Conservation (phyloP, 2,113 vertebrate species). For the Zosterops japonicus region DNA sequence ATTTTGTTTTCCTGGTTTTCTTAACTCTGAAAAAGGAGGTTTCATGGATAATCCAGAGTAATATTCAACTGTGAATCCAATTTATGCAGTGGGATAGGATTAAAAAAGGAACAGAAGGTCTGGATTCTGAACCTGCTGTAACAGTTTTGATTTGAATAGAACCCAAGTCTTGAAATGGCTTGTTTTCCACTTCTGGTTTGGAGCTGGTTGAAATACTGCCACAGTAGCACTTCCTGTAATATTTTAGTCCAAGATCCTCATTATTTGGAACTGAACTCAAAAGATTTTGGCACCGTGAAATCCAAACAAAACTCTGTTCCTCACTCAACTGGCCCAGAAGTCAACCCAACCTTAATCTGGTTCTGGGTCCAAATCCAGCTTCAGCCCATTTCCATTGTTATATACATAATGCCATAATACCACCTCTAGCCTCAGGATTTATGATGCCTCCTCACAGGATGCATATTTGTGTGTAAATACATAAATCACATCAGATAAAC, state of each 20-base stretch:
- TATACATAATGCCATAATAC: slow-evolving; percentile 38
- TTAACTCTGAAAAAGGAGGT: neutral
- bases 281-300: slow-evolving; percentile 54
- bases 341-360: slow-evolving; percentile 46
- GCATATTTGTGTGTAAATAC: slow-evolving; percentile 67
- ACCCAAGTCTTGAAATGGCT: slow-evolving; percentile 63
- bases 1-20: neutral
- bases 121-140: slow-evolving; percentile 66
- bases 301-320: slow-evolving; percentile 56
- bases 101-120: slow-evolving; percentile 62
- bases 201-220: slow-evolving; percentile 68
- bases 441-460: slow-evolving; percentile 45
- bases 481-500: slow-evolving; percentile 74
- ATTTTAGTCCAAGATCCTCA: slow-evolving; percentile 65
- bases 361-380: slow-evolving; percentile 54
- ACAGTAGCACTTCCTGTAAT: slow-evolving; percentile 57
- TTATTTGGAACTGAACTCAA: slow-evolving; percentile 62
- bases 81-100: slow-evolving; percentile 61
- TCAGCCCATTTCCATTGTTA: slow-evolving; percentile 38
- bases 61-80: slow-evolving; percentile 57
- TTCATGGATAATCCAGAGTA: slow-evolving; percentile 36
- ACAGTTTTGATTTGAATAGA: slow-evolving; percentile 60
- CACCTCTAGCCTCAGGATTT: slow-evolving; percentile 60
- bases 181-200: slow-evolving; percentile 69
- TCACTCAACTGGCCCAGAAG: slow-evolving; percentile 54